These are phyloP conservation scores for Hippopotamus amphibius DNA, from an alignment of 2,113 vertebrate genomes.

Conservation along the genomic window DNA sequence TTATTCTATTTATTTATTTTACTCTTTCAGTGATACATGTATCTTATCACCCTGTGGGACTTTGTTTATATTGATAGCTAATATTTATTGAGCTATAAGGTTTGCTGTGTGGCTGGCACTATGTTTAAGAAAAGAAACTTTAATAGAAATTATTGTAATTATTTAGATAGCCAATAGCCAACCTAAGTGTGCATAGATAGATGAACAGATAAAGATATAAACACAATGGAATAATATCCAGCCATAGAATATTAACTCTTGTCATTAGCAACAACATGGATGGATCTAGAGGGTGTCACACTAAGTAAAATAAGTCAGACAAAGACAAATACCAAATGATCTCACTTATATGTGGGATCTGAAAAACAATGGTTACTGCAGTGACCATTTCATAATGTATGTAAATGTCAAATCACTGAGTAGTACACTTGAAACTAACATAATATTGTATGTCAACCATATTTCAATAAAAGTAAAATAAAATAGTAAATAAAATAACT, in stretches of 20 bases:
- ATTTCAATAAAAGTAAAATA: neutral
- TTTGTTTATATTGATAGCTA: conserved; percentile 32
- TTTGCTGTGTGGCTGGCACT: neutral
- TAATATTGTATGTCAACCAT: neutral
- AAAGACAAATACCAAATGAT: neutral
- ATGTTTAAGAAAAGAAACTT: neutral
- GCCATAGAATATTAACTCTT: neutral
- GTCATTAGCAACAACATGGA: neutral
- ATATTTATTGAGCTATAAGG: neutral
- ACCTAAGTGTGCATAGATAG: neutral
- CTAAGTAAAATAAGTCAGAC: neutral
- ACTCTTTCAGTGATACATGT: neutral
- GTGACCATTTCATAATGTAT: neutral
- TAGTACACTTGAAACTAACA: neutral
- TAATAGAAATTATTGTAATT: neutral
- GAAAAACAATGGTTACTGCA: neutral
- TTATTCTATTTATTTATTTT: neutral
- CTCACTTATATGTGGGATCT: neutral
- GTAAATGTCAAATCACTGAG: neutral
- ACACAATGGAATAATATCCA: neutral
- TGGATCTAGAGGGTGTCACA: neutral
- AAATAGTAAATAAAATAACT: neutral
- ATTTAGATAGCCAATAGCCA: neutral
- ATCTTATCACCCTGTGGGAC: neutral
- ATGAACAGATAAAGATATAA: neutral